Percentiles rank a stretch among this genome's conserved stretches.
phyloP scores from a whole-genome alignment of 2,888 invertebrate genomes.

The Campaea margaritaria region DNA sequence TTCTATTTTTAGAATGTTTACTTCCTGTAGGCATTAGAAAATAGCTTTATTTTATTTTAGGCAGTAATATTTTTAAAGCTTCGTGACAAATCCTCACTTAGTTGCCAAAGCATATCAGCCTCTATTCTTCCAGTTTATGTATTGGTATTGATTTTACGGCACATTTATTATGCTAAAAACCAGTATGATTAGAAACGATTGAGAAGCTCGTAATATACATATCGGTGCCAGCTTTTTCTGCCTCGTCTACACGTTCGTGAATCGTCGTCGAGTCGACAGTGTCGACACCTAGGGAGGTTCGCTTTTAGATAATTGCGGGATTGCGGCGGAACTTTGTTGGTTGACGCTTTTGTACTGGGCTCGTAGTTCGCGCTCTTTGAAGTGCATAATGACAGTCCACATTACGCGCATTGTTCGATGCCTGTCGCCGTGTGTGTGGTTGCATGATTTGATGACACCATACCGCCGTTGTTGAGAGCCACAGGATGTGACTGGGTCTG shows the following conservation, averaged over 20 bases:
- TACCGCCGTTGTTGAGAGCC: neutral
- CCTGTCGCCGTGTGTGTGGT: constrained; percentile 29
- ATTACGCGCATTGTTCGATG: constrained; percentile 66
- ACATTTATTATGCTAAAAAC: too few relatives aligned
- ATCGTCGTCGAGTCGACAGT: constrained; percentile 41
- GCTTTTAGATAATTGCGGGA: constrained; percentile 82
- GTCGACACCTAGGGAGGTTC: constrained; percentile 60
- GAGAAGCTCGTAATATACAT: neutral
- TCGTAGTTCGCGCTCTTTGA: constrained; percentile 66
- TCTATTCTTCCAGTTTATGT: too few relatives aligned
- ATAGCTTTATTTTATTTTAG: too few relatives aligned
- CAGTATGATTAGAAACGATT: neutral
- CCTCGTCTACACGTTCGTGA: constrained; percentile 37
- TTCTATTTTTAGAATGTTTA: neutral
- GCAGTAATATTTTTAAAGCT: too few relatives aligned
- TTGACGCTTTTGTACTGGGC: constrained; percentile 65
- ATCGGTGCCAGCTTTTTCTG: constrained; percentile 9
- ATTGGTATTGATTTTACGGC: too few relatives aligned
- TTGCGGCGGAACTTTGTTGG: constrained; percentile 69
- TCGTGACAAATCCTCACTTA: neutral
- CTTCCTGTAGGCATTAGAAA: neutral
- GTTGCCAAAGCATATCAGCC: too few relatives aligned
- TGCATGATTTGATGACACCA: constrained; percentile 48
- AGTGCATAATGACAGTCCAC: constrained; percentile 67
- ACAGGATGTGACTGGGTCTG: too few relatives aligned